Percentiles rank a stretch among this genome's conserved stretches.
Conservation (phyloP, 1,140 invertebrate genomes). For the Panulirus ornatus region DNA sequence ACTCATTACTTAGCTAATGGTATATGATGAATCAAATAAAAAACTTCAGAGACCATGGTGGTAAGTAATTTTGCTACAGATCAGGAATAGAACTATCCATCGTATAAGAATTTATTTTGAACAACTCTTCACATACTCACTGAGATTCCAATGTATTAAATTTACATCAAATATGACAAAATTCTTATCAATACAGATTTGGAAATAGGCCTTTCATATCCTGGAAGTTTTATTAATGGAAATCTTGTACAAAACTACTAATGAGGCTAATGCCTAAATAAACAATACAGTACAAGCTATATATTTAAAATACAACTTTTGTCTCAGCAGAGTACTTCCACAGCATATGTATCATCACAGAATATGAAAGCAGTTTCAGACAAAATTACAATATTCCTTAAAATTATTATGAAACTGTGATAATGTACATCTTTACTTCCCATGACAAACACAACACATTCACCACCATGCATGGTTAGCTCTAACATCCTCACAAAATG, state of each 20-base stretch:
- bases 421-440: conserved; percentile 18
- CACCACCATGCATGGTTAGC: conserved; percentile 29
- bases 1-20: background rate
- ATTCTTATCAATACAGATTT: background rate
- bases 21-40: background rate
- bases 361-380: too few relatives aligned
- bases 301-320: too few relatives aligned
- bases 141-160: background rate
- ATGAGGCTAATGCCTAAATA: too few relatives aligned
- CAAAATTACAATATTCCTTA: background rate
- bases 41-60: background rate
- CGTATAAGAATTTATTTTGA: background rate
- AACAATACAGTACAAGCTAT: too few relatives aligned
- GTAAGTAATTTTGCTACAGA: background rate
- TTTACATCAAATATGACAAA: background rate
- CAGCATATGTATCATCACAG: too few relatives aligned
- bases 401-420: background rate
- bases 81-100: background rate
- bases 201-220: background rate
- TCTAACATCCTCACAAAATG: conserved; percentile 10
- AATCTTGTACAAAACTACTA: background rate
- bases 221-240: background rate
- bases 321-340: too few relatives aligned
- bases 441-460: background rate
- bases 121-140: background rate